These are phyloP conservation scores for Nerophis lumbriciformis DNA, from an alignment of 2,113 vertebrate species.

Conservation along the genomic window DNA sequence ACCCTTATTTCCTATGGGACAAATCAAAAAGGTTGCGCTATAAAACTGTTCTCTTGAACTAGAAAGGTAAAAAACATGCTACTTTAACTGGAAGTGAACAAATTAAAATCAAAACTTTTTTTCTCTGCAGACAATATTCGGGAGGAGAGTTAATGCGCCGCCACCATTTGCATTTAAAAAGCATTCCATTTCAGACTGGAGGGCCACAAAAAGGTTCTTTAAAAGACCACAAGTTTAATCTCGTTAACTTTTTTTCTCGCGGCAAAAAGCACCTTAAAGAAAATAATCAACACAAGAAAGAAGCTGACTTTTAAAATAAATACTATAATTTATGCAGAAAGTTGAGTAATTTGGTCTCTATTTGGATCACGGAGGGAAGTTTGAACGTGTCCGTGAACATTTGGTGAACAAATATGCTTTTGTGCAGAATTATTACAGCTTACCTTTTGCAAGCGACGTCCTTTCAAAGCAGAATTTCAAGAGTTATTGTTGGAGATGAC, in stretches of 20 bases:
- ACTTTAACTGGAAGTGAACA: background rate
- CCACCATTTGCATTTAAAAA: conserved; percentile 7
- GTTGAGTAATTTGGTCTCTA: background rate
- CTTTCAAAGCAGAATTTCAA: conserved; percentile 6
- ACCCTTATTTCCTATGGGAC: no score
- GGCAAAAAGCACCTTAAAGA: background rate
- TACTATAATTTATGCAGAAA: background rate
- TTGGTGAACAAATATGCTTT: no score
- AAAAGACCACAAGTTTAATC: background rate
- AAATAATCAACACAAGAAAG: background rate
- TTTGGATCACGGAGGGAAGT: background rate
- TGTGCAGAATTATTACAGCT: background rate
- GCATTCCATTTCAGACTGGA: conserved; percentile 1
- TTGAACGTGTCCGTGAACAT: no score
- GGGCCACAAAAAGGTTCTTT: background rate
- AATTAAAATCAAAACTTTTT: background rate
- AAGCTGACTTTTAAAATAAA: background rate
- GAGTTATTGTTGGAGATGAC: conserved; percentile 19
- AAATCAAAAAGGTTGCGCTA: no score
- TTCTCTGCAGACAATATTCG: background rate
- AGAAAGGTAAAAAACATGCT: no score
- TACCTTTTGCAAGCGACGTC: background rate
- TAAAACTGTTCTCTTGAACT: no score
- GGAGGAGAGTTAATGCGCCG: background rate
- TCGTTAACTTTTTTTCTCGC: background rate